Base-by-base conservation (phyloP, 2,888 invertebrate species). In the Elysia crispata region DNA sequence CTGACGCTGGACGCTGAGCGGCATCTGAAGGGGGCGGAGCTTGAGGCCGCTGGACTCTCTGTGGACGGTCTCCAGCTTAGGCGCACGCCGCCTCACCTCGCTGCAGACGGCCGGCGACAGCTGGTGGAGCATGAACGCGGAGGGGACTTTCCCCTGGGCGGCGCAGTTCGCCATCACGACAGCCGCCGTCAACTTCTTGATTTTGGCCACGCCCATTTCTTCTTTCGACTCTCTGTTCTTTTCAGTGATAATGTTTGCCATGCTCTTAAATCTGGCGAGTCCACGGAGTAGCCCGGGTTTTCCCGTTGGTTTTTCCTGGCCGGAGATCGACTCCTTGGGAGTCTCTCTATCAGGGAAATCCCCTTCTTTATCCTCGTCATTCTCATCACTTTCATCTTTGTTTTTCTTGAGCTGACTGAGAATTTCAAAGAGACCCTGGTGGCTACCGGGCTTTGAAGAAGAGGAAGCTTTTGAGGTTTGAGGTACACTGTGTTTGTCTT, bases 11-110 rank as follows among this genome's bases (percentile, higher is more conserved):
- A 73, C 73, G 13, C 25, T 18, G 18, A 25, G 50, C 20, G 73
- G 73, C 73, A 73, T 73, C 25, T 49, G 25, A n/a, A 73, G 25
- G 73, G 73, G 73, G 25, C 54, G 49, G 15, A 73, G 25, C 30
- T 41, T 73, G 54, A 49, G 18, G 1, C 25, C 54, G 25, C 20
- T 25, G 1, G 73, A n/a, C 23, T 73, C 31, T 23, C 33, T 13
- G 70, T 70, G 70, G 1, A 31, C n/a, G 13, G 73, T 23, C 54
- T 49, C 50, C 54, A 73, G 28, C 8, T 15, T 41, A 3, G 50
- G 23, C 1, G 11, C 54, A 1, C 20, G 25, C 11, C 41, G 25
- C 25, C 25, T 49, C 11, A 11, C 23, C 50, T 20, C 41, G 28
- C 23, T 15, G 11, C 54, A 3, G 33, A n/a, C 11, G 23, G 50